These are phyloP conservation scores for Myotis davidii DNA, from an alignment of 2,113 vertebrate species.

Conservation along the genomic window DNA sequence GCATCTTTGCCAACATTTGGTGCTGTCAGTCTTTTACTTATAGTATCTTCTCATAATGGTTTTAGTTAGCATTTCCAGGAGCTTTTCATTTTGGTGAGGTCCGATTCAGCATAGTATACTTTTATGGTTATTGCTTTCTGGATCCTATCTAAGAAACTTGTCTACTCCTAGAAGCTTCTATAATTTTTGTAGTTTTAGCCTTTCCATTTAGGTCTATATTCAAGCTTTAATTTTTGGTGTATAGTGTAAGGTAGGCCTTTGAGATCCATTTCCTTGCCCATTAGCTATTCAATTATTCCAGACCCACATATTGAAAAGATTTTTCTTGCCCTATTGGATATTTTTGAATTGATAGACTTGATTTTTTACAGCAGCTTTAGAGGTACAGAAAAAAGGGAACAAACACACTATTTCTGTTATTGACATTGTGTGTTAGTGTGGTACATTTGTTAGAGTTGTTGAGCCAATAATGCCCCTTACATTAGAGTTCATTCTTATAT, in stretches of 20 bases:
- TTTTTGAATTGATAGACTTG: neutral
- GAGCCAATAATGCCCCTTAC: neutral
- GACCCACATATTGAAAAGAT: neutral
- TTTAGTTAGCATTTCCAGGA: neutral
- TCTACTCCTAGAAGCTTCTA: neutral
- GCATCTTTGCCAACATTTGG: neutral
- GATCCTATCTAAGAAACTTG: neutral
- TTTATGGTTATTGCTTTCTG: constrained; percentile 21
- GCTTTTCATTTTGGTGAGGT: neutral
- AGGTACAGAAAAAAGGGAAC: neutral
- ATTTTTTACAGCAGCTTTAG: neutral
- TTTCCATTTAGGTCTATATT: neutral
- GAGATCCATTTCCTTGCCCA: neutral
- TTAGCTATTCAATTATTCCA: neutral
- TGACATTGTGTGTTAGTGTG: neutral
- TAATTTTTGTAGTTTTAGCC: neutral
- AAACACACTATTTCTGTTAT: neutral
- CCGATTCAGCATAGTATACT: neutral
- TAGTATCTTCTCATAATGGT: neutral
- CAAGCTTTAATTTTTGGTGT: neutral
- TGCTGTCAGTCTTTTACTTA: neutral
- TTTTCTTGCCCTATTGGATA: neutral
- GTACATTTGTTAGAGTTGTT: neutral
- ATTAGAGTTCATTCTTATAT: neutral
- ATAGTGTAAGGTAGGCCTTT: neutral